Evolutionary conservation across 2,888 invertebrate species (phyloP).

Genomic region (Fragum sueziense): DNA sequence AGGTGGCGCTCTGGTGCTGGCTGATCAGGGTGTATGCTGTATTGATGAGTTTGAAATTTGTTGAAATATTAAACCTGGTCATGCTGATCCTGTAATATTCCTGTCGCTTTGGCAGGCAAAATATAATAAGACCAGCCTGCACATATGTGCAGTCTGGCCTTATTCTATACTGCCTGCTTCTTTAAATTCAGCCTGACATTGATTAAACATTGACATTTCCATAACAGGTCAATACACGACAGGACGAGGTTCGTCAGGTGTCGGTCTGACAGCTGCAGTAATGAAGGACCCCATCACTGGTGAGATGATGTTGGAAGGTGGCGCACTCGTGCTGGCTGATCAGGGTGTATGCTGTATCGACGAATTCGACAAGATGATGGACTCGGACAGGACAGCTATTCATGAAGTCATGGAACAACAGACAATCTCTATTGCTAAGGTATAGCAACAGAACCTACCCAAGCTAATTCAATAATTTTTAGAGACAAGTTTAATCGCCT

Average conservation of each 20-base stretch:
- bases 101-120: no score
- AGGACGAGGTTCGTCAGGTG: constrained; percentile 97
- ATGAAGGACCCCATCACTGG: constrained; percentile 98
- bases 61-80: no score
- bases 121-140: no score
- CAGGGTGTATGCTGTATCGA: constrained; percentile 99
- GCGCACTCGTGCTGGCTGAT: constrained; percentile 97
- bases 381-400: constrained; percentile 87
- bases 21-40: constrained; percentile 98
- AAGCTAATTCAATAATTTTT: no score
- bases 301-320: constrained; percentile 95
- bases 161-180: no score
- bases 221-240: constrained; percentile 93
- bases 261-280: constrained; percentile 99
- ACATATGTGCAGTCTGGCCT: no score
- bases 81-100: no score
- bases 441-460: no score
- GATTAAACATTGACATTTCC: no score
- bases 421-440: constrained; percentile 99
- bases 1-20: constrained; percentile 96
- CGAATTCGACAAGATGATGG: constrained; percentile 97
- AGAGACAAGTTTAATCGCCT: no score
- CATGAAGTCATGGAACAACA: constrained; percentile 92
- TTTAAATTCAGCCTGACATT: no score
- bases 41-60: constrained; percentile 97